phyloP scores from a whole-genome alignment of 2,797 vertebrate species.

The Astyanax mexicanus region DNA sequence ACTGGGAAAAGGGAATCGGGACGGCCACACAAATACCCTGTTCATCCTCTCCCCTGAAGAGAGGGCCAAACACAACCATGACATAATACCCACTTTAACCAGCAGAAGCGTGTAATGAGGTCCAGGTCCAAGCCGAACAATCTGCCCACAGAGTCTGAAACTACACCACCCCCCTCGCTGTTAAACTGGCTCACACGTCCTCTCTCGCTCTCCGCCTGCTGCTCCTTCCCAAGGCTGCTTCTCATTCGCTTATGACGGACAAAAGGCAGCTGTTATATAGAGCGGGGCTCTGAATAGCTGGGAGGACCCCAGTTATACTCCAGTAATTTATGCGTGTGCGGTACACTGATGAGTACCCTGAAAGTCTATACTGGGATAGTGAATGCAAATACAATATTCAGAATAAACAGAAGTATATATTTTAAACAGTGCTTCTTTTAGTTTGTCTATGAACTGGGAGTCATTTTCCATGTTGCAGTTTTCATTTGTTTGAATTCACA shows the following conservation, averaged over 20 bases:
- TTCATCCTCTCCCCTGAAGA: slow-evolving; percentile 16
- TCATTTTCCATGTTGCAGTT: too few species aligned
- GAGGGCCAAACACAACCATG: slow-evolving; percentile 39
- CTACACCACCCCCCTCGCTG: not conserved
- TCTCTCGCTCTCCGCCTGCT: slow-evolving; percentile 11
- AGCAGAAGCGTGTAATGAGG: slow-evolving; percentile 21
- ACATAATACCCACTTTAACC: slow-evolving; percentile 35
- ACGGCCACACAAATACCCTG: slow-evolving; percentile 8
- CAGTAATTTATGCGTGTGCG: not conserved
- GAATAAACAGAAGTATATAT: too few species aligned
- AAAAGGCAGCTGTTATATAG: not conserved
- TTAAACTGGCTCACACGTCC: slow-evolving; percentile 5
- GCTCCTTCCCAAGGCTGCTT: slow-evolving; percentile 11
- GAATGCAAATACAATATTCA: too few species aligned
- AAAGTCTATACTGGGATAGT: not conserved
- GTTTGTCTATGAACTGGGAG: too few species aligned
- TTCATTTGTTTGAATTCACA: too few species aligned
- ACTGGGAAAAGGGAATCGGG: slow-evolving; percentile 25
- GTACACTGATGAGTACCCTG: not conserved
- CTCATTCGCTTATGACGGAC: slow-evolving; percentile 7
- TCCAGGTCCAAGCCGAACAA: slow-evolving; percentile 28
- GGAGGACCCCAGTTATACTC: not conserved
- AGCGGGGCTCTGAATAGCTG: not conserved
- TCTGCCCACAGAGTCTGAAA: slow-evolving; percentile 3
- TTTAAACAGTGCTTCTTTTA: too few species aligned